Base-by-base conservation (phyloP, 2,113 vertebrate genomes). In the Oostethus manadensis region DNA sequence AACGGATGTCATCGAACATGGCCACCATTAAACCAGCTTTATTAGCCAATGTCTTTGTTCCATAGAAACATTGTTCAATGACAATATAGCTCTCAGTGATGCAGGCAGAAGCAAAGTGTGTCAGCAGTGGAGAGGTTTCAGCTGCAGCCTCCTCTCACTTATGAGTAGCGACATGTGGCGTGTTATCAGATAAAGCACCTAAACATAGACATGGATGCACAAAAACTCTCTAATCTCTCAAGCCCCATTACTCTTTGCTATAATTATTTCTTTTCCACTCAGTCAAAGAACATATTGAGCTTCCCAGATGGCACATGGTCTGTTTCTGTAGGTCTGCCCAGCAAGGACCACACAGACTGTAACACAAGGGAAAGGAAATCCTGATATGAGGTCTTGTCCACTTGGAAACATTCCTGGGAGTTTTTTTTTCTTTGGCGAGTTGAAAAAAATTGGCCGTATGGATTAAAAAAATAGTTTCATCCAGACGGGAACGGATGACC, bases 41-140 rank as follows among this genome's bases (percentile, higher is more conserved):
- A 63, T 72, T 74, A 58, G 60, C 62, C 46, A 68, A 66, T 66
- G 63, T 81, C 71, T 72, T 64, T 84, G 62, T 71, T 58, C 47
- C 68, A 62, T 55, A 57, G 65, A 68, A 76, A 78, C 62, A 74
- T 72, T 63, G 63, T 83, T 79, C 79, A 71, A 81, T 78, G 66
- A 70, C 77, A 77, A 66, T 69, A 62, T 77, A 64, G 75, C 66
- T 50, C 64, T 50, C 58, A 51, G 51, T 47, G 58, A 48, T 40
- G 43, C 66, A 38, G 64, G 66, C 67, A 63, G 51, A 73, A 63
- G 68, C 61, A 40, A 62, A 62, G 63, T 43, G 69, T 51, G 80
- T 76, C 77, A 57, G 42, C 59, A 64, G 68, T 51, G 59, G 67
- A 78, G 69, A 75, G 70, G 55, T 69, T 78, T 70, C 73, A 64